Percentiles rank a stretch among this genome's conserved stretches.
Conservation (phyloP, 2,888 invertebrate species). For the Mimas tiliae region DNA sequence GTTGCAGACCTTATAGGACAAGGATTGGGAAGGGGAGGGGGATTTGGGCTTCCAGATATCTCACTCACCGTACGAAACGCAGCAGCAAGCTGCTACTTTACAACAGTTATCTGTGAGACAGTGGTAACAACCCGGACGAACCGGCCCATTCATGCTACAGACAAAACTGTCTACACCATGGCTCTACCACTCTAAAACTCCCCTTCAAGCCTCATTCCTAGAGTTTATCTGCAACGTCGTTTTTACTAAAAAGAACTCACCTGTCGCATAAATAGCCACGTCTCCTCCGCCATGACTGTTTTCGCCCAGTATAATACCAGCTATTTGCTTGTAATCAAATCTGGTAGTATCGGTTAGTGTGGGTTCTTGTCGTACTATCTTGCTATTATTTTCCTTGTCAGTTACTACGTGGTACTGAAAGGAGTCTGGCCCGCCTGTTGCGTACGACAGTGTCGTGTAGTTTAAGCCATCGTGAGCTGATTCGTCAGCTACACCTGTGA, state of each 20-base stretch:
- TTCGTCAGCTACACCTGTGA: constrained; percentile 84
- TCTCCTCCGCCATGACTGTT: constrained; percentile 94
- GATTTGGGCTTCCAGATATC: no score
- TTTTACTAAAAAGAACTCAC: constrained; percentile 52
- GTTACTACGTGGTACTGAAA: constrained; percentile 78
- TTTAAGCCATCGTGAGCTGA: constrained; percentile 87
- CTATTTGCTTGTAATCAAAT: constrained; percentile 89
- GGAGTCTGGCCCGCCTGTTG: constrained; percentile 89
- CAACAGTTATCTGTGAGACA: no score
- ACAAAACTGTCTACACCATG: no score
- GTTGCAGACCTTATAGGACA: no score
- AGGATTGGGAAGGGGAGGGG: no score
- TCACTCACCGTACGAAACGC: no score
- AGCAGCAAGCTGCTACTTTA: no score
- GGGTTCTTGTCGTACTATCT: constrained; percentile 85
- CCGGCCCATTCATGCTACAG: no score
- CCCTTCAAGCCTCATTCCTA: no score
- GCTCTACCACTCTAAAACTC: no score
- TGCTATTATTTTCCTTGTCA: constrained; percentile 52
- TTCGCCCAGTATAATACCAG: constrained; percentile 88
- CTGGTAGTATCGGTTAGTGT: constrained; percentile 83
- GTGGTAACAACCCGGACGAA: no score
- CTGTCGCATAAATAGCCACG: constrained; percentile 92
- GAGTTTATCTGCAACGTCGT: no score
- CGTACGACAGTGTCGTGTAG: constrained; percentile 92